Evolutionary conservation across 2,113 vertebrate genomes (phyloP), one percentile per base, ranked within the genome.

Genomic region (Opisthocomus hoazin): DNA sequence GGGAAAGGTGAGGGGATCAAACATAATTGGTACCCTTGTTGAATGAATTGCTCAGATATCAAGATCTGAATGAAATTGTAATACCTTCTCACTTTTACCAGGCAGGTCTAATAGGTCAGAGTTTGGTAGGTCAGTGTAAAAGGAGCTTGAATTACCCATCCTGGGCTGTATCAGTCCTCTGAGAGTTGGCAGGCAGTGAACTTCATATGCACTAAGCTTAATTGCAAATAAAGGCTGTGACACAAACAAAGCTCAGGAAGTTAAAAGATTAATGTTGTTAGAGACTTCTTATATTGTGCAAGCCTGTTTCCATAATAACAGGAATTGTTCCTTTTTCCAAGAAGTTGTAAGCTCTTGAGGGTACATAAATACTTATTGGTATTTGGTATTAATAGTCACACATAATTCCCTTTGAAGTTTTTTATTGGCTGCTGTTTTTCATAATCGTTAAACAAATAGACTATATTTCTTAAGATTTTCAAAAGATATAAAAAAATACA

Each of bases 1-100:
- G 87, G 93, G 86, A 96, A 96, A 96, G 96, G 95, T 96, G 94
- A 96, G 74, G 83, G 94, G 68, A 84, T 94, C 86, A 81, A 34
- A 54, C 96, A 96, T 92, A 96, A 90, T 87, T 93, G 93, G 60
- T 92, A 68, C 74, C 69, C 68, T 95, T 60, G 88, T 54, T 92
- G 93, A 96, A 95, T 90, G 92, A 86, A 84, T 96, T 78, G 93
- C 96, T 96, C 82, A 70, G 96, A 75, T 94, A 95, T 24, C 92
- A 54, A 23, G 27, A 66, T 48, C 92, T 78, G 79, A 95, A 93
- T 87, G 90, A 96, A 96, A 96, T 2, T 88, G 90, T 93, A 94
- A 84, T 95, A 77, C 90, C 96, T 50, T 96, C 92, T 93, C 93
- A 66, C 90, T 95, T 87, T 65, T 80, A 93, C 92, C 79, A 93